Evolutionary conservation across 2,888 invertebrate genomes (phyloP).

Genomic region (Agelastica alni): DNA sequence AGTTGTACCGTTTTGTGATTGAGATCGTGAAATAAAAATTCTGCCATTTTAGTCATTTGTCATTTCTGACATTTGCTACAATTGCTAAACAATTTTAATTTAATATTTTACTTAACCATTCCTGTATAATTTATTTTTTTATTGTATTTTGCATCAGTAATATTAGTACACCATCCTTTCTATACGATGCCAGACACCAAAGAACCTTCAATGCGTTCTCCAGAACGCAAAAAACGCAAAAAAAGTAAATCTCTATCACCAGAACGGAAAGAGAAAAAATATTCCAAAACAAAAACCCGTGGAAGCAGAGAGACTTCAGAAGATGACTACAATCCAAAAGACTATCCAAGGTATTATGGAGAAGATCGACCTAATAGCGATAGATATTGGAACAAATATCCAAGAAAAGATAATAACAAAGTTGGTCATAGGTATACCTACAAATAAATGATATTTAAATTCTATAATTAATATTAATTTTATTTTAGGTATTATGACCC

Average conservation of each 20-base stretch:
- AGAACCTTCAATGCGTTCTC: slow-evolving; percentile 9
- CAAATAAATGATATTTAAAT: too few relatives aligned
- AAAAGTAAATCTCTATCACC: slow-evolving; percentile 32
- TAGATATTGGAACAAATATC: slow-evolving; percentile 55
- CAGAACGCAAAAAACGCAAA: slow-evolving; percentile 27
- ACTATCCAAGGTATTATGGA: slow-evolving; percentile 48
- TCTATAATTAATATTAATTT: background rate
- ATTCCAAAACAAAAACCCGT: slow-evolving; percentile 17
- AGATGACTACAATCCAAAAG: slow-evolving; percentile 16
- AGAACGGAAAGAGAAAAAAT: slow-evolving; percentile 24
- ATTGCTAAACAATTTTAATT: too few relatives aligned
- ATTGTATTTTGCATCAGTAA: too few relatives aligned
- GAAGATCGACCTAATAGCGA: slow-evolving; percentile 50
- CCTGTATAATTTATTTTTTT: too few relatives aligned
- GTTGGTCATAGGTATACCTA: slow-evolving; percentile 43
- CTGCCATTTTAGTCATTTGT: too few relatives aligned
- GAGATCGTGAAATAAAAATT: too few relatives aligned
- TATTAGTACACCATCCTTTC: too few relatives aligned
- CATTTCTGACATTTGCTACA: too few relatives aligned
- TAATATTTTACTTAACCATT: too few relatives aligned
- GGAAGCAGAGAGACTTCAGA: slow-evolving; percentile 13
- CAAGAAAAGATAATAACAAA: slow-evolving; percentile 48
- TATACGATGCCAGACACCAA: background rate
- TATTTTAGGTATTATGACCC: slow-evolving; percentile 43
- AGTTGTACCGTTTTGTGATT: too few relatives aligned